Evolutionary conservation across 1,140 invertebrate genomes (phyloP).

Genomic region (Coptotermes formosanus): DNA sequence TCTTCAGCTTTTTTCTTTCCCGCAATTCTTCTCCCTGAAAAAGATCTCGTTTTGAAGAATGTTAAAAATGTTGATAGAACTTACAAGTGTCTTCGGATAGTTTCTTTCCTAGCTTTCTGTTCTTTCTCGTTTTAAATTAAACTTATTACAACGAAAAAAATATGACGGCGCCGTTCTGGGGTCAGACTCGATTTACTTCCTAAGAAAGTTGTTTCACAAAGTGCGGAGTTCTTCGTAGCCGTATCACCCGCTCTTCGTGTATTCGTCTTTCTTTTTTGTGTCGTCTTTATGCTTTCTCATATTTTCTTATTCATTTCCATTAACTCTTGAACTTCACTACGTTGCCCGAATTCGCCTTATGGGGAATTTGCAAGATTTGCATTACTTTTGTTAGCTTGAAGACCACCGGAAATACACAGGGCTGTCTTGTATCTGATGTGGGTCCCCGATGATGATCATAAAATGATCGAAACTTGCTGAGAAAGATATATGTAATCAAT

Average conservation of each 20-base stretch:
- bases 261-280: not conserved
- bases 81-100: not conserved
- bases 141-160: constrained; percentile 14
- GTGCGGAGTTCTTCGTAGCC: not conserved
- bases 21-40: not conserved
- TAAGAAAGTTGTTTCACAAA: too few relatives aligned
- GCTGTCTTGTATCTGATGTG: too few relatives aligned
- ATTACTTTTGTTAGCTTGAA: too few relatives aligned
- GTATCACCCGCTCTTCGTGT: not conserved
- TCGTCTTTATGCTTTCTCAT: not conserved
- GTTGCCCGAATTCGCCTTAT: too few relatives aligned
- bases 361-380: too few relatives aligned
- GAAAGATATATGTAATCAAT: too few relatives aligned
- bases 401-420: too few relatives aligned
- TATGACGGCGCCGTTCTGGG: not conserved
- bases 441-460: too few relatives aligned
- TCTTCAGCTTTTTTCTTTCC: not conserved
- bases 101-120: not conserved
- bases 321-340: too few relatives aligned
- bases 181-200: not conserved
- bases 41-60: not conserved
- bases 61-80: not conserved
- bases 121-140: not conserved
- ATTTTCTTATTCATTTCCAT: not conserved
- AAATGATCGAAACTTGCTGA: too few relatives aligned